Conservation (phyloP, 2,113 vertebrate species). For the Hylia prasina region DNA sequence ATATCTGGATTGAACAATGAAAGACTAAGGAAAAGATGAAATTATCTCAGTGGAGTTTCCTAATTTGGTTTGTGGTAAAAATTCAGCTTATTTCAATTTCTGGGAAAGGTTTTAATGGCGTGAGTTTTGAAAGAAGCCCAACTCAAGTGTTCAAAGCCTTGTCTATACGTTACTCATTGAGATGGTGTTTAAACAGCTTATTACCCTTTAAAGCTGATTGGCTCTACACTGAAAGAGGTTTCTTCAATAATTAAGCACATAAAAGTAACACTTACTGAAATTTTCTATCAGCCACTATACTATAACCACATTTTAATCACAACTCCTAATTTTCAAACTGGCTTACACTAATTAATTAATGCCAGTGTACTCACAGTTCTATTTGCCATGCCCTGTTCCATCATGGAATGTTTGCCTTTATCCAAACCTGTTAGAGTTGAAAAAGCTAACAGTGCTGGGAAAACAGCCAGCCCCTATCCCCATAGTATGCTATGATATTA, state of each 20-base stretch:
- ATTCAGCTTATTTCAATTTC: conserved; percentile 45
- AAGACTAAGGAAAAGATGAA: neutral
- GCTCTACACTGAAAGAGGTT: neutral
- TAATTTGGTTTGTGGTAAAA: conserved; percentile 42
- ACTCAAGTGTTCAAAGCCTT: neutral
- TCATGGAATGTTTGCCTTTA: neutral
- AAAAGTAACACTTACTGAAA: neutral
- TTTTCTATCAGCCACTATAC: neutral
- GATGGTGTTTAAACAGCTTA: conserved; percentile 4
- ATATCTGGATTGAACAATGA: neutral
- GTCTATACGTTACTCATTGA: neutral
- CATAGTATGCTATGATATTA: neutral
- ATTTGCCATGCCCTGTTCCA: neutral
- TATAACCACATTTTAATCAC: neutral
- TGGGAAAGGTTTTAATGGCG: conserved; percentile 3
- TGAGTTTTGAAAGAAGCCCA: conserved; percentile 40
- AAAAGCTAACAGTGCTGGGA: neutral
- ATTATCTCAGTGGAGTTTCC: neutral
- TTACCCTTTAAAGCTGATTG: neutral
- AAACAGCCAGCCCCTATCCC: neutral
- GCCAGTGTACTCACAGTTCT: neutral
- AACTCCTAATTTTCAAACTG: neutral
- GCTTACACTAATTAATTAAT: neutral
- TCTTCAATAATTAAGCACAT: neutral
- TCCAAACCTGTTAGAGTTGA: neutral